Percentiles rank a stretch among this genome's conserved stretches.
phyloP scores from a whole-genome alignment of 2,113 vertebrate species.

The Rhombomys opimus region DNA sequence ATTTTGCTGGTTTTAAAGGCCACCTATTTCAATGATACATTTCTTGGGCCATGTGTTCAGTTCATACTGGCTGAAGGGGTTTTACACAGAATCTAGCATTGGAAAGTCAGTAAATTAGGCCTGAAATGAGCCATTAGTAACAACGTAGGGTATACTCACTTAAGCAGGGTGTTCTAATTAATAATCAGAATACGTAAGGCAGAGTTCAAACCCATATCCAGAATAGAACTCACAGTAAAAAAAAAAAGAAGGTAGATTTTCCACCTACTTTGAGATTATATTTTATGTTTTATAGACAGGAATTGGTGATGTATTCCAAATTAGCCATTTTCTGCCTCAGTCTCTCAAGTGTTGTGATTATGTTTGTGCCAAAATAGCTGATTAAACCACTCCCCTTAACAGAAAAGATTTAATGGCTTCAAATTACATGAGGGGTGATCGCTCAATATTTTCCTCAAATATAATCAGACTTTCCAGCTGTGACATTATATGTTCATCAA shows the following conservation, averaged over 20 bases:
- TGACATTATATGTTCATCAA: not conserved
- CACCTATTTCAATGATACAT: not conserved
- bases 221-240: not conserved
- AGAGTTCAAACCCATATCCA: not conserved
- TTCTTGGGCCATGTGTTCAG: not conserved
- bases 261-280: not conserved
- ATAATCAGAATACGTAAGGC: not conserved
- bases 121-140: not conserved
- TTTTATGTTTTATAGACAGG: not conserved
- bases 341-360: not conserved
- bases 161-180: not conserved
- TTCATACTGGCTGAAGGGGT: not conserved
- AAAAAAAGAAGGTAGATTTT: too few relatives aligned
- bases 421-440: not conserved
- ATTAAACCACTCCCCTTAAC: not conserved
- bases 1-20: not conserved
- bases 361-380: not conserved
- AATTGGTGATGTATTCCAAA: too few relatives aligned
- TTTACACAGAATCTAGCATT: not conserved
- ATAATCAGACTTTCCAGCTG: not conserved
- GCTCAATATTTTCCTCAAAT: not conserved
- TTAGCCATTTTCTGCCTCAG: not conserved
- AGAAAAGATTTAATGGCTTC: not conserved
- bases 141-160: not conserved
- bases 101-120: not conserved